phyloP scores from a whole-genome alignment of 2,797 vertebrate species.

The Microhierax caerulescens region DNA sequence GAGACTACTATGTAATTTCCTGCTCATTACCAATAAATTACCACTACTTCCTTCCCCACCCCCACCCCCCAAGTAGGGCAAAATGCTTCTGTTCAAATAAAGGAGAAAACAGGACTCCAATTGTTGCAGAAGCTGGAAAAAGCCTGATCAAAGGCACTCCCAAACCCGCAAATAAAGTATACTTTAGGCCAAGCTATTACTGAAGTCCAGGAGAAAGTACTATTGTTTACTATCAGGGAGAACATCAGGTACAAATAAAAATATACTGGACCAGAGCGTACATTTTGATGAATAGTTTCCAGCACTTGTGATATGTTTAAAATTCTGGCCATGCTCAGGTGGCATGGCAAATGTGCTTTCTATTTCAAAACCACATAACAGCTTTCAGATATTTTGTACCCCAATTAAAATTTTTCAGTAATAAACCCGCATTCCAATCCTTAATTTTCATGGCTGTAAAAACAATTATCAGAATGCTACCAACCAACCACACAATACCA shows the following conservation, averaged over 20 bases:
- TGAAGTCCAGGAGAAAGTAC: neutral
- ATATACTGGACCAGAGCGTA: neutral
- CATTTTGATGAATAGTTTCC: neutral
- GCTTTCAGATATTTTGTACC: neutral
- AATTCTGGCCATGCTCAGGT: neutral
- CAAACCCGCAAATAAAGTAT: neutral
- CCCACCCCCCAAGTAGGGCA: neutral
- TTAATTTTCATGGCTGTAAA: neutral
- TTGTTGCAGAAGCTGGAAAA: neutral
- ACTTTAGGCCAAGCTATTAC: neutral
- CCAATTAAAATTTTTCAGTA: neutral
- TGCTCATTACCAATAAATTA: neutral
- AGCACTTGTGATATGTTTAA: neutral
- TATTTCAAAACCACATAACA: neutral
- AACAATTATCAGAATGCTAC: neutral
- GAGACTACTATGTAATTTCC: neutral
- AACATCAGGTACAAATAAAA: neutral
- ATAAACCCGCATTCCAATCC: neutral
- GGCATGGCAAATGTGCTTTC: neutral
- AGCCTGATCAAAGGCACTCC: neutral
- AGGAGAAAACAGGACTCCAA: neutral
- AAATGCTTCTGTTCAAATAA: neutral
- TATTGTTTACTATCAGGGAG: neutral
- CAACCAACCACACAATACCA: neutral
- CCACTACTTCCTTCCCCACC: fast-evolving